These are phyloP conservation scores for Zingel zingel DNA, from an alignment of 2,113 vertebrate genomes.

Conservation along the genomic window DNA sequence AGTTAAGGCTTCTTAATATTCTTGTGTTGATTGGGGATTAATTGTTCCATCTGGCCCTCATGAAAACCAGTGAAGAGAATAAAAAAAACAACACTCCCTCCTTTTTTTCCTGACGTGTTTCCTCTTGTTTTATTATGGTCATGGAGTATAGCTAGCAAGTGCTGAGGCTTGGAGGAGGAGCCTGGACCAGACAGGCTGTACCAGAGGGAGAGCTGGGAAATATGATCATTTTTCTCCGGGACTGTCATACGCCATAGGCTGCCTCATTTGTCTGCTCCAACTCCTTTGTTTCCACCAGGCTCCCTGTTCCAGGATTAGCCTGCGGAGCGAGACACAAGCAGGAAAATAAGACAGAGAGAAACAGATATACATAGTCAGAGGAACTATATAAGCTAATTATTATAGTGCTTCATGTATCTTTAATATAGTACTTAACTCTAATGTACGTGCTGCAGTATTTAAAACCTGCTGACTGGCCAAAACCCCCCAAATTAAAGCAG, in stretches of 20 bases:
- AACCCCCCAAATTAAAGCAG: constrained; percentile 39
- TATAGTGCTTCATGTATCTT: constrained; percentile 60
- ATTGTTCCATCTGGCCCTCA: constrained; percentile 90
- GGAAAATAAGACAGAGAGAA: constrained; percentile 13
- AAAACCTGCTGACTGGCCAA: constrained; percentile 68
- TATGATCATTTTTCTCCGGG: constrained; percentile 81
- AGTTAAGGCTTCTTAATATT: constrained; percentile 85
- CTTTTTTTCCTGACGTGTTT: constrained; percentile 69
- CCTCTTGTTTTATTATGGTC: constrained; percentile 68
- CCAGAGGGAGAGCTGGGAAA: constrained; percentile 74
- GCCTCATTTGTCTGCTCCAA: constrained; percentile 82
- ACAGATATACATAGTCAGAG: constrained; percentile 4
- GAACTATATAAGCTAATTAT: constrained; percentile 60
- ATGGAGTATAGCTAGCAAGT: constrained; percentile 47
- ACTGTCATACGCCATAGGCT: constrained; percentile 81
- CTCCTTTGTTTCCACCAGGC: constrained; percentile 79
- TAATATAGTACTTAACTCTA: constrained; percentile 53
- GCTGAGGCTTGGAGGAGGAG: constrained; percentile 49
- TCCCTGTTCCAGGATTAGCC: constrained; percentile 62
- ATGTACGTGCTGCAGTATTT: constrained; percentile 61
- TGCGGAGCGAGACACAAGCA: constrained; percentile 24
- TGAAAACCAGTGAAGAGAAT: constrained; percentile 73
- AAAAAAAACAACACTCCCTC: constrained; percentile 63
- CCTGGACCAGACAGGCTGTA: constrained; percentile 60
- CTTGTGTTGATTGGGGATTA: constrained; percentile 87